Conservation (phyloP, 2,888 invertebrate genomes). For the Norana najaformis region DNA sequence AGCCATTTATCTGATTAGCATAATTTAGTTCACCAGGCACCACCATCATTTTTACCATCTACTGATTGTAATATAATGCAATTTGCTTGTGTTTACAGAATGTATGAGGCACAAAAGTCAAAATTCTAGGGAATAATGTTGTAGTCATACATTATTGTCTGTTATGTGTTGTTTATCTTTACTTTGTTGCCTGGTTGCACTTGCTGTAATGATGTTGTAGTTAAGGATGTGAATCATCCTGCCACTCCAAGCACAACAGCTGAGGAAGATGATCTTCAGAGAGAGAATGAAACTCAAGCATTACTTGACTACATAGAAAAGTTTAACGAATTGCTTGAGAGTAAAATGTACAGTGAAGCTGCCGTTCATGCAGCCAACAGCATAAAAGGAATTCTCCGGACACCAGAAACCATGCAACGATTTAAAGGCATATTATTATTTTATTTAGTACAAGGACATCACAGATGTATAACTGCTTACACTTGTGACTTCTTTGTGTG, state of each 20-base stretch:
- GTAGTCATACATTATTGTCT: neutral
- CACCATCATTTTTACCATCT: too few species aligned
- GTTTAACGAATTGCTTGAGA: slow-evolving; percentile 21
- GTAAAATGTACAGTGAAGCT: slow-evolving; percentile 22
- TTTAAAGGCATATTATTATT: slow-evolving; percentile 14
- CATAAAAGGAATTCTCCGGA: slow-evolving; percentile 25
- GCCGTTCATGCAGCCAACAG: slow-evolving; percentile 24
- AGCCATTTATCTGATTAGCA: too few species aligned
- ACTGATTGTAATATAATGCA: too few species aligned
- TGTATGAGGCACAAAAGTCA: neutral
- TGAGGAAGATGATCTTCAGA: slow-evolving; percentile 4
- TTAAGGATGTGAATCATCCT: neutral
- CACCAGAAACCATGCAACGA: slow-evolving; percentile 23
- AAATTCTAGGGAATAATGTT: neutral
- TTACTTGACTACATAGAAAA: slow-evolving; percentile 24
- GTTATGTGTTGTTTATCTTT: neutral
- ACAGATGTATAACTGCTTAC: neutral
- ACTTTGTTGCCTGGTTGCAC: neutral
- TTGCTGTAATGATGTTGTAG: slow-evolving; percentile 8
- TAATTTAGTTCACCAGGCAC: too few species aligned
- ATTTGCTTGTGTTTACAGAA: neutral
- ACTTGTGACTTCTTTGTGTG: neutral
- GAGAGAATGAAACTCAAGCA: neutral
- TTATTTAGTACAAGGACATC: neutral
- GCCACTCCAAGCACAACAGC: slow-evolving; percentile 33